Evolutionary conservation across 2,888 invertebrate species (phyloP).

Genomic region (Schizotus pectinicornis): DNA sequence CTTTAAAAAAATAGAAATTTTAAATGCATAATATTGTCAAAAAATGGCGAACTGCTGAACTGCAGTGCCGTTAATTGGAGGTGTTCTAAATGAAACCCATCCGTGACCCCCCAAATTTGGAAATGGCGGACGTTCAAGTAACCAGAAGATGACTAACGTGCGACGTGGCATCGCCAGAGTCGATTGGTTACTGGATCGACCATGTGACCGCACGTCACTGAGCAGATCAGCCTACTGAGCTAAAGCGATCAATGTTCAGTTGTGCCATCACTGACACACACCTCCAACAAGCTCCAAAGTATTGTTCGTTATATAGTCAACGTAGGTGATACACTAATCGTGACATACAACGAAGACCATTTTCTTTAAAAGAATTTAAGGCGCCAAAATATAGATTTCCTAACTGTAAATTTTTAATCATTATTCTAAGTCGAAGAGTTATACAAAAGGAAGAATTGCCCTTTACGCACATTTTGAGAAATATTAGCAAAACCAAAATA

Average conservation of each 20-base stretch:
- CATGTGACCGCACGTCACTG: constrained; percentile 68
- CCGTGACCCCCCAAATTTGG: constrained; percentile 66
- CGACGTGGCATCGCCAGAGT: constrained; percentile 63
- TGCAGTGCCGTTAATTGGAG: constrained; percentile 65
- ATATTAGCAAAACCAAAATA: too few species aligned
- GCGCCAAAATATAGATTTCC: neutral
- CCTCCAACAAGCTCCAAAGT: constrained; percentile 54
- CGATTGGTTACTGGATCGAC: constrained; percentile 67
- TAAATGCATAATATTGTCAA: neutral
- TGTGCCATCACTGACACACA: constrained; percentile 69
- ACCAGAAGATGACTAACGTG: constrained; percentile 63
- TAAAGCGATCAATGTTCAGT: constrained; percentile 68
- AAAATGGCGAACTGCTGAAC: constrained; percentile 62
- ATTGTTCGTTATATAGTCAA: constrained; percentile 34
- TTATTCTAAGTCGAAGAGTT: neutral
- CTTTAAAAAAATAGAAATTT: too few species aligned
- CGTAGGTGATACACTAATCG: neutral
- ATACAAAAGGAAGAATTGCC: neutral
- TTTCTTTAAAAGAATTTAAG: neutral
- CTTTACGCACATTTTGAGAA: too few species aligned
- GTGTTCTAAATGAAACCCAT: constrained; percentile 64
- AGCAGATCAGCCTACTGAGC: constrained; percentile 67
- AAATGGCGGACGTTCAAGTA: constrained; percentile 70
- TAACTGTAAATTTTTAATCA: neutral
- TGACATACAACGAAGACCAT: constrained; percentile 19